Percentiles rank a stretch among this genome's conserved stretches.
These are phyloP conservation scores for Triplophysa tibetana DNA, from an alignment of 2,113 vertebrate species.

Conservation along the genomic window DNA sequence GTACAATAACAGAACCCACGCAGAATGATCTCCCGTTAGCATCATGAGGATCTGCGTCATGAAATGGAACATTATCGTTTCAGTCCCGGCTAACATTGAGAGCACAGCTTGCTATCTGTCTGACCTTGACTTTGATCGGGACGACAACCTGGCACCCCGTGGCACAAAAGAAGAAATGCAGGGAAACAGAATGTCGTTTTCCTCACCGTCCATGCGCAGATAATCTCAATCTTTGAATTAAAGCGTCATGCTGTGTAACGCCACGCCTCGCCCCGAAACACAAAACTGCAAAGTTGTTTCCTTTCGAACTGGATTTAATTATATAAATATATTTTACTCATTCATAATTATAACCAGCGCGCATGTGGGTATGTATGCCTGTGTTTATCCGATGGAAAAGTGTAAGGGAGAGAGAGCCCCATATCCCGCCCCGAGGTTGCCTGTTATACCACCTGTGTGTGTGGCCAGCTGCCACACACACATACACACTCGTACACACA, in stretches of 20 bases:
- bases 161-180: background rate
- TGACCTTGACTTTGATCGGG: slow-evolving; percentile 26
- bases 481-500: slow-evolving; percentile 58
- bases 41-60: slow-evolving; percentile 2
- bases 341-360: background rate
- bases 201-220: background rate
- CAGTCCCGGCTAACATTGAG: background rate
- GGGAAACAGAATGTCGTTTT: background rate
- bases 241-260: background rate
- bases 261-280: background rate
- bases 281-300: background rate
- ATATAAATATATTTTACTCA: background rate
- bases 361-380: background rate
- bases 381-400: slow-evolving; percentile 6
- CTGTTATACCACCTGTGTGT: slow-evolving; percentile 47
- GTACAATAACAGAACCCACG: slow-evolving; percentile 9
- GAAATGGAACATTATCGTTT: slow-evolving; percentile 13
- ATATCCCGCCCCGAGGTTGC: slow-evolving; percentile 29
- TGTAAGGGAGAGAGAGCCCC: slow-evolving; percentile 8
- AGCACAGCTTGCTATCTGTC: slow-evolving; percentile 24
- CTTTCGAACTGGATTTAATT: background rate
- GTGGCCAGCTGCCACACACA: slow-evolving; percentile 42
- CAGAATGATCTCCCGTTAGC: slow-evolving; percentile 25
- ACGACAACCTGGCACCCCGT: slow-evolving; percentile 15
- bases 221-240: background rate